Percentiles rank a stretch among this genome's conserved stretches.
phyloP scores from a whole-genome alignment of 2,888 invertebrate genomes.

The Eupsilia transversa region DNA sequence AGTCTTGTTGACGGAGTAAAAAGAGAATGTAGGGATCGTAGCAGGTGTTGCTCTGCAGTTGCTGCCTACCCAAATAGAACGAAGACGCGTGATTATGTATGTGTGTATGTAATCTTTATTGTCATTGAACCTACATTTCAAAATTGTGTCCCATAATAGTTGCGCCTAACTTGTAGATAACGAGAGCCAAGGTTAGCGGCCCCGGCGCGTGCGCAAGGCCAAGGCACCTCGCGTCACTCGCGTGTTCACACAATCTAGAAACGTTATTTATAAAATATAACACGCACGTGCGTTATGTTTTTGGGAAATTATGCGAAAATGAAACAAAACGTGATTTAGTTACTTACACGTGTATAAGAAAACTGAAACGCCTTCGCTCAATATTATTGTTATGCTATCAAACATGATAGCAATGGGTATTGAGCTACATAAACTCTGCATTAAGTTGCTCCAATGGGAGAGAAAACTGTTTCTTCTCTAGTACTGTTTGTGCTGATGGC shows the following conservation, averaged over 20 bases:
- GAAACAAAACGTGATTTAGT: constrained; percentile 15
- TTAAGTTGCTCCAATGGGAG: neutral
- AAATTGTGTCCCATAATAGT: constrained; percentile 38
- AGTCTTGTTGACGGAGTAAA: neutral
- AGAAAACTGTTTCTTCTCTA: neutral
- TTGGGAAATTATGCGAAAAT: constrained; percentile 24
- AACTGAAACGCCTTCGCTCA: neutral
- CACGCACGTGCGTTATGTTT: constrained; percentile 32
- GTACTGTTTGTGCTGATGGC: neutral
- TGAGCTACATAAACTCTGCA: neutral
- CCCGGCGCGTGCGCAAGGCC: constrained; percentile 63
- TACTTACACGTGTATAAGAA: constrained; percentile 27
- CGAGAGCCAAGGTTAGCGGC: constrained; percentile 67
- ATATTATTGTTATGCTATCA: neutral
- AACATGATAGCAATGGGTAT: neutral
- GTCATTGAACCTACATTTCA: constrained; percentile 28
- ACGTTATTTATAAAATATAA: constrained; percentile 38
- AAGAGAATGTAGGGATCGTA: neutral
- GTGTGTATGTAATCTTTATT: neutral
- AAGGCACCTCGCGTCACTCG: constrained; percentile 51
- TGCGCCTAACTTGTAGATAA: constrained; percentile 46
- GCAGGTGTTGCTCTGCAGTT: neutral
- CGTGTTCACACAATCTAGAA: constrained; percentile 33
- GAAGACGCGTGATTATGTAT: neutral
- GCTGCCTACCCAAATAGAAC: neutral